A percentile compares a stretch with the other conserved stretches of the same genome.
phyloP scores from a whole-genome alignment of 2,888 invertebrate species.

The Nomada flava region DNA sequence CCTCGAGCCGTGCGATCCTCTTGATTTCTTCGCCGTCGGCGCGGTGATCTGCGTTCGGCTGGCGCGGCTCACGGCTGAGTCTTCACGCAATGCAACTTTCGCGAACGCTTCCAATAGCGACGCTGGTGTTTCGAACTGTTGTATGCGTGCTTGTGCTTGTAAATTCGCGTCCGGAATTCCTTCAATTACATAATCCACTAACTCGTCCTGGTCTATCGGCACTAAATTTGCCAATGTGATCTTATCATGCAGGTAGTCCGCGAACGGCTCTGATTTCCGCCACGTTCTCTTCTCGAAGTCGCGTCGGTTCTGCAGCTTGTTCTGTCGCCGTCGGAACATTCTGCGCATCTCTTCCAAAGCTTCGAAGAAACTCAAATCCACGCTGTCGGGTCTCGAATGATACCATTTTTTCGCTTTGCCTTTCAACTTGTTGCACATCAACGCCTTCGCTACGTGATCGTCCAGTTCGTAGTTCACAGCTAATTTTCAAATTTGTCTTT shows the following conservation, averaged over 20 bases:
- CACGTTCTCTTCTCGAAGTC: slow-evolving; percentile 8
- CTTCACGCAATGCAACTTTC: too few relatives aligned
- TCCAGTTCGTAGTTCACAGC: not conserved
- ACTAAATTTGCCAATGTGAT: not conserved
- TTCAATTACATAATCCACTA: slow-evolving; percentile 5
- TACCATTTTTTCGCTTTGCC: not conserved
- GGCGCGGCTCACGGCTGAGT: too few relatives aligned
- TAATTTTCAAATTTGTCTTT: not conserved
- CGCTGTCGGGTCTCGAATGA: not conserved
- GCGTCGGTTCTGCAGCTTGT: not conserved
- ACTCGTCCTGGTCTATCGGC: not conserved
- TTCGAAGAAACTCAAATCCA: not conserved
- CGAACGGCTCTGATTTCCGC: not conserved
- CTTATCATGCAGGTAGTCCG: not conserved
- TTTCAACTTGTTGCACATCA: not conserved
- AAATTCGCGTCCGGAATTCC: slow-evolving; percentile 4
- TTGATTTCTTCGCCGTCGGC: too few relatives aligned
- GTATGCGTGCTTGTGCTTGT: not conserved
- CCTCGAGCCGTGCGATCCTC: too few relatives aligned
- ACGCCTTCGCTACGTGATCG: not conserved
- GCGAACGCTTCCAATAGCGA: too few relatives aligned
- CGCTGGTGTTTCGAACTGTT: too few relatives aligned
- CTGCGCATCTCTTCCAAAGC: not conserved
- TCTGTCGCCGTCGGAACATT: not conserved
- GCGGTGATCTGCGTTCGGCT: too few relatives aligned